A percentile compares a stretch with the other conserved stretches of the same genome.
These are phyloP conservation scores for Panzeria rudis DNA, from an alignment of 2,888 invertebrate species.

Conservation along the genomic window DNA sequence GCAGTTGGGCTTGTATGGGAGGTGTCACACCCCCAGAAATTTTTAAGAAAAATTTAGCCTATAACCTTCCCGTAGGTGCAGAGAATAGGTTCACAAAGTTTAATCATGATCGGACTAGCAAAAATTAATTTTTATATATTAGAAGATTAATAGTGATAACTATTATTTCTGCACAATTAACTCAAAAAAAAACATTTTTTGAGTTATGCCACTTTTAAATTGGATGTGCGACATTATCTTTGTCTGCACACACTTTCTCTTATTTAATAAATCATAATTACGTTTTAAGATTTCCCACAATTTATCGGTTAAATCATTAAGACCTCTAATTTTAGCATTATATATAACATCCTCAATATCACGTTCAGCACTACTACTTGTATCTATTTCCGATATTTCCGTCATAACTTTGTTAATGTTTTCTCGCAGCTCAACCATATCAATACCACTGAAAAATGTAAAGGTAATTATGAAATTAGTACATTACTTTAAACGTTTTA, in stretches of 20 bases:
- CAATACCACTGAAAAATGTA: constrained; percentile 76
- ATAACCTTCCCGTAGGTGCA: no score
- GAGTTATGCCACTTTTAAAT: not conserved
- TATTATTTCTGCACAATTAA: no score
- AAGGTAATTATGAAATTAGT: not conserved
- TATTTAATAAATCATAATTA: constrained; percentile 64
- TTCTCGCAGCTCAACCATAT: constrained; percentile 79
- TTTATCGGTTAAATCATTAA: constrained; percentile 82
- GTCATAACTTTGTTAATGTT: constrained; percentile 80
- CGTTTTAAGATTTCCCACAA: constrained; percentile 82
- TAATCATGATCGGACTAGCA: no score
- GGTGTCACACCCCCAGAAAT: no score
- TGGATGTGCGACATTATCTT: no score
- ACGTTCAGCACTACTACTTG: constrained; percentile 73
- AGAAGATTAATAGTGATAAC: no score
- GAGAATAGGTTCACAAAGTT: no score
- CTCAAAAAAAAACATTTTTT: not conserved
- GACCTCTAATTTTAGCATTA: constrained; percentile 76
- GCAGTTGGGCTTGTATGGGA: no score
- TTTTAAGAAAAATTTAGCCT: no score
- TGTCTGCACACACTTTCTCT: no score
- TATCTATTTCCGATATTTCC: constrained; percentile 78
- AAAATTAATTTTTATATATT: no score
- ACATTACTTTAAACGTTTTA: no score
- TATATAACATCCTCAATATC: constrained; percentile 82